Conservation (phyloP, 1,140 invertebrate species). For the Neodiprion fabricii region DNA sequence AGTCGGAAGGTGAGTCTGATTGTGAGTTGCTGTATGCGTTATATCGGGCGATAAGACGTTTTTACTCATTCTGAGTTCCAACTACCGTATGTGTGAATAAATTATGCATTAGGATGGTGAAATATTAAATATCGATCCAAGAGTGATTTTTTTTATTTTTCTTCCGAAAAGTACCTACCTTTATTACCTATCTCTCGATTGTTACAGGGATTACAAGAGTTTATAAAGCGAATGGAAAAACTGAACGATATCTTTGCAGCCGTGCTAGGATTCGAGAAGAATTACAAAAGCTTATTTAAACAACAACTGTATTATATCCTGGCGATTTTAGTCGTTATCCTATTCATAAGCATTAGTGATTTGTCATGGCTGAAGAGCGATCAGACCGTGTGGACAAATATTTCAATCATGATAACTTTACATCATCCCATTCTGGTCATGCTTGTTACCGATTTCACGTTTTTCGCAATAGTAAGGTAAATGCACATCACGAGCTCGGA, state of each 20-base stretch:
- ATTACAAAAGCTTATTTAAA: not conserved
- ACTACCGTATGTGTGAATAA: no score
- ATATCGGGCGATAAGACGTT: no score
- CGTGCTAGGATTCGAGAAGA: slow-evolving; percentile 16
- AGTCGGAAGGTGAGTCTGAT: not conserved
- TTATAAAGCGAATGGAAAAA: slow-evolving; percentile 10
- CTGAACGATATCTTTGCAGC: slow-evolving; percentile 11
- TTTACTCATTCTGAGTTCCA: no score
- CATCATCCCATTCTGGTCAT: slow-evolving; percentile 20
- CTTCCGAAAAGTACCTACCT: no score
- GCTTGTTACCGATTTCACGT: slow-evolving; percentile 24
- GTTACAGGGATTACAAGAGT: slow-evolving; percentile 12
- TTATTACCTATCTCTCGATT: not conserved
- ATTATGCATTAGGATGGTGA: no score
- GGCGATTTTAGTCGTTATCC: slow-evolving; percentile 22
- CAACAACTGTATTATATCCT: slow-evolving; percentile 2
- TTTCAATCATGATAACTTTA: not conserved
- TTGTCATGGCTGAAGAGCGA: not conserved
- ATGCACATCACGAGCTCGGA: not conserved
- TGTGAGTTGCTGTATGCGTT: no score
- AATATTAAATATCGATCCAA: no score
- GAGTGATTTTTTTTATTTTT: no score
- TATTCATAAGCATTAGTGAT: not conserved
- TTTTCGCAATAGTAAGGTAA: slow-evolving; percentile 33
- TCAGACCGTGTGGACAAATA: not conserved